These are phyloP conservation scores for Apostichopus californicus DNA, from an alignment of 35 echinoderm and acorn worm species.

Conservation along the genomic window DNA sequence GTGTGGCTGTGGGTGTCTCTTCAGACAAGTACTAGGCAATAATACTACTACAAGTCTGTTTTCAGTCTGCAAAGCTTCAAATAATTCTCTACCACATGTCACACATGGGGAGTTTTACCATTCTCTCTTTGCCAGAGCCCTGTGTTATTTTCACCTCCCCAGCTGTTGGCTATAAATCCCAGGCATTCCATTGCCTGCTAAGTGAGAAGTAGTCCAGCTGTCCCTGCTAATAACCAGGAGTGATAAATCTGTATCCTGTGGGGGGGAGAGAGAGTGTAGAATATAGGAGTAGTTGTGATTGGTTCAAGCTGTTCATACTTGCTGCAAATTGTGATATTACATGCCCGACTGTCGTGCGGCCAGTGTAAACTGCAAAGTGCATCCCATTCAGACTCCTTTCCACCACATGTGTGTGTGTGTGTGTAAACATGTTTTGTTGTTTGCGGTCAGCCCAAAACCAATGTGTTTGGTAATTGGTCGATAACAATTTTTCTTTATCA, in stretches of 20 bases:
- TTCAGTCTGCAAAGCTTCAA: conserved; percentile 11
- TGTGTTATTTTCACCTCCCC: conserved; percentile 51
- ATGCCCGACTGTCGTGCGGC: not conserved
- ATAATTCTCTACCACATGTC: conserved; percentile 38
- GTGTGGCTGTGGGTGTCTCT: no score
- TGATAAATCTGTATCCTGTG: conserved; percentile 52
- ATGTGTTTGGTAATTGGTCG: no score
- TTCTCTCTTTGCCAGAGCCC: conserved; percentile 13
- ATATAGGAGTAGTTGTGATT: conserved; percentile 25
- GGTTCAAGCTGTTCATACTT: conserved; percentile 35
- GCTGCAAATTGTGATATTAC: conserved; percentile 25
- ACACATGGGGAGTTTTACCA: conserved; percentile 42
- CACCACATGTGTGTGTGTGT: no score
- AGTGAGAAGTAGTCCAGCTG: conserved; percentile 54
- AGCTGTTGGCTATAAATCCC: conserved; percentile 53
- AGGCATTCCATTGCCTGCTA: conserved; percentile 47
- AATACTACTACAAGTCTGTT: not conserved
- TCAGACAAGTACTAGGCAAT: no score
- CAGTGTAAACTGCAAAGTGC: not conserved
- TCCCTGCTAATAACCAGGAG: conserved; percentile 45
- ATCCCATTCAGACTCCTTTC: not conserved
- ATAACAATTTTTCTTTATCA: no score
- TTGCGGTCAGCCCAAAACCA: no score
- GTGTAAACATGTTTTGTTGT: no score
- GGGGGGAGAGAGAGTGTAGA: conserved; percentile 25